Base-by-base conservation (phyloP, 2,113 vertebrate species). In the Coreoperca whiteheadi region DNA sequence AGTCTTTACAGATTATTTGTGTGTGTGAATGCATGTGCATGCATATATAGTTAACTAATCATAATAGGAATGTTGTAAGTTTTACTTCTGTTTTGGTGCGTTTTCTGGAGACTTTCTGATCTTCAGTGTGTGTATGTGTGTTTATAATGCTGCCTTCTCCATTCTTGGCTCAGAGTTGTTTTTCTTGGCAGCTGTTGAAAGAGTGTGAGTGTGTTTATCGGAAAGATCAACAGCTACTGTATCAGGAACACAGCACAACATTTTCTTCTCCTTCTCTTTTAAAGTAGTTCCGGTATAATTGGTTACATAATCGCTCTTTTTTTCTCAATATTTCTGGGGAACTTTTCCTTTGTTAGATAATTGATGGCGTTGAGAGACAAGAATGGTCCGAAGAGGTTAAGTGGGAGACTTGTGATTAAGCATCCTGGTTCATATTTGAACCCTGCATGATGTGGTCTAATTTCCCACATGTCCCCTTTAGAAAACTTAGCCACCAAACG, bases 121-220 rank as follows among this genome's bases (percentile, higher is more conserved):
- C 28, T 54, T 21, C 8, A 18, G 65, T 53, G 48, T 83, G 60
- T 81, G 43, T 81, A 25, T 75, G 54, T 73, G 56, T 63, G 34
- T 66, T 57, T 39, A 15, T 59, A 48, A 56, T 50, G 12, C 66
- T 48, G 25, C 66, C 39, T 74, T 79, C 57, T 71, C 28, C 41
- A 25, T 64, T 84, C 50, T 66, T 70, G 60, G 77, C 79, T 81
- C 39, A 1, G 32, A 77, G 16, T 56, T 88, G 85, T 94, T 92
- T 81, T 87, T 79, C 77, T 92, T 92, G 91, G 91, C 85, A 30
- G 84, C 57, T n/a, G 23, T 81, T 48, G 56, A 85, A 88, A 85
- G 81, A 74, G 12, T 43, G 34, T 14, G 43, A 80, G 75, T 25
- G 51, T 76, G 76, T 88, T n/a, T 87, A 77, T 87, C 64, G 6